These are phyloP conservation scores for Anseranas semipalmata DNA, from an alignment of 2,113 vertebrate species.

Conservation along the genomic window DNA sequence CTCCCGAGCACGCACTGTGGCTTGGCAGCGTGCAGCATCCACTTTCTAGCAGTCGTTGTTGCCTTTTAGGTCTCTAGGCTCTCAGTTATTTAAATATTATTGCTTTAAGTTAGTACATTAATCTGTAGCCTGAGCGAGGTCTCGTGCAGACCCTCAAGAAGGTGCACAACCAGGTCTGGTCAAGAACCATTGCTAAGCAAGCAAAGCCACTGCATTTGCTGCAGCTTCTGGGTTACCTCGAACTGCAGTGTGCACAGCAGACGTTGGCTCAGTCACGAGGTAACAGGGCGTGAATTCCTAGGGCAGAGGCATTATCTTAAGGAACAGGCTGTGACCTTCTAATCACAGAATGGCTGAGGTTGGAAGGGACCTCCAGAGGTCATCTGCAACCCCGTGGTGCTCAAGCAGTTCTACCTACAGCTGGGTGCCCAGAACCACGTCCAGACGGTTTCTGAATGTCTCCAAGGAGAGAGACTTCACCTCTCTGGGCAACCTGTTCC, in stretches of 20 bases:
- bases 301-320: background rate
- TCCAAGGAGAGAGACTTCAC: background rate
- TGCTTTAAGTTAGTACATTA: background rate
- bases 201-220: background rate
- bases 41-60: accelerated
- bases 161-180: accelerated
- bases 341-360: accelerated
- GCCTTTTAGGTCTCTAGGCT: background rate
- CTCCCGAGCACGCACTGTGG: background rate
- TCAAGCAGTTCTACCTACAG: background rate
- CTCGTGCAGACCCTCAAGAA: background rate
- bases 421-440: accelerated
- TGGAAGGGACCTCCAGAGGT: background rate
- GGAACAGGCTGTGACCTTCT: background rate
- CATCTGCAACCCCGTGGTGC: background rate
- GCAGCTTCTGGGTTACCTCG: background rate
- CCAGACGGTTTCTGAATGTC: background rate
- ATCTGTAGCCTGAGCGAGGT: background rate
- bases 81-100: background rate
- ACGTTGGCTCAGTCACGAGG: background rate
- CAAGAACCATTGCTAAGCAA: background rate
- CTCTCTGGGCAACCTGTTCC: accelerated
- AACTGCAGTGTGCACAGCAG: background rate
- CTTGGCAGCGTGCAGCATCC: accelerated
- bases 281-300: background rate